Evolutionary conservation across 2,797 vertebrate genomes (phyloP), one percentile per base, ranked within the genome.

Genomic region (Tangara arthus): DNA sequence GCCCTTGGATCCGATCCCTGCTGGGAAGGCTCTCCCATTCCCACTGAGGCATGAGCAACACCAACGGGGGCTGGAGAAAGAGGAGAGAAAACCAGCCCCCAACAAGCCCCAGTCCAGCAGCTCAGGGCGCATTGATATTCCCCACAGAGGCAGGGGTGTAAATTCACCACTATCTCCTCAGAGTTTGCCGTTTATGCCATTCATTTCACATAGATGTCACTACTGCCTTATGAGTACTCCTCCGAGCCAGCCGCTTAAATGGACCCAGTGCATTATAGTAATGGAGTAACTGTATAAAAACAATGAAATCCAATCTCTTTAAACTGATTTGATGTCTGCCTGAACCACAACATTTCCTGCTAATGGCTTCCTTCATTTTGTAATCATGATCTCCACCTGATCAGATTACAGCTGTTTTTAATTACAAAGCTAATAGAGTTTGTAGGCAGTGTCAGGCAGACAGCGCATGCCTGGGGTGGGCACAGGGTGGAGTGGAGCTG

Each of bases 341-440:
- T 95, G 97, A 97, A 96, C 97, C 97, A 96, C 97, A 97, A 97
- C 97, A 97, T 98, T 97, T 98, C 97, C 97, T 98, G 97, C 98
- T 99, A 99, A 99, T 99, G 99, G 98, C 98, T 99, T 99, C 98
- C 98, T 99, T 98, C 98, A 98, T 99, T 98, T 98, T 98, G 98
- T 98, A 98, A 98, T 98, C 97, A 98, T 98, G 98, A 98, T 98
- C 97, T 95, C 98, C 93, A 96, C 97, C 97, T 98, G 98, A 98
- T 99, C 98, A 97, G 98, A 98, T 99, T 99, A 98, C 99, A 98
- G 97, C 97, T 94, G 73, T 97, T 98, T 98, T 98, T 98, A 96
- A 98, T 98, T 98, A 97, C 97, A 96, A 97, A 96, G 96, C 97
- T 98, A 98, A 97, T 98, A 97, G 96, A 97, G 97, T 97, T 97